These are phyloP conservation scores for Escarpia spicata DNA, from an alignment of 2,888 invertebrate genomes.

Conservation along the genomic window DNA sequence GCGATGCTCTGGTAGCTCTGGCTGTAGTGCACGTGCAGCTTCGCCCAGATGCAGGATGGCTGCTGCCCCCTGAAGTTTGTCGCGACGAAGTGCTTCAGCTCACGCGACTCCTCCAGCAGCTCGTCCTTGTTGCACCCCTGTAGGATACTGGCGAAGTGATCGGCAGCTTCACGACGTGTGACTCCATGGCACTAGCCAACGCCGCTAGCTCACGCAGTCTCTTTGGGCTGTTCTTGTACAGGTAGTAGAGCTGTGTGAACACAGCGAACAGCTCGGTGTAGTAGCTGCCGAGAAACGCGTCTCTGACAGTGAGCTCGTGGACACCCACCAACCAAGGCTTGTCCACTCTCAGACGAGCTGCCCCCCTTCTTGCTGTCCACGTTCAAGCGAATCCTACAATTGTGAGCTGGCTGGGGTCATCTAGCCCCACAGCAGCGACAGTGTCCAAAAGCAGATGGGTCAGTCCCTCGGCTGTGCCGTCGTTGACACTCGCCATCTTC, in stretches of 20 bases:
- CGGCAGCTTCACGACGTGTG: no score
- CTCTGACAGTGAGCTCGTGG: not conserved
- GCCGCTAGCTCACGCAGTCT: not conserved
- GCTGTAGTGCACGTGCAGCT: not conserved
- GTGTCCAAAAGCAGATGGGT: not conserved
- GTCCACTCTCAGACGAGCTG: not conserved
- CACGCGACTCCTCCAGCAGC: not conserved
- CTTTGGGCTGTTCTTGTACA: not conserved
- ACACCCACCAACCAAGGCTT: not conserved
- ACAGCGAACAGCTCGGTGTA: not conserved
- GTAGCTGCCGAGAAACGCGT: not conserved
- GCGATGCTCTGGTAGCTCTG: not conserved
- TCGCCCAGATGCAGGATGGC: not conserved
- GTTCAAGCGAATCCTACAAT: no score
- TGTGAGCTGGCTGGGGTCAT: not conserved
- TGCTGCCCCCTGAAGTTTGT: not conserved
- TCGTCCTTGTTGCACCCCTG: no score
- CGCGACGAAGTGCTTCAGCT: not conserved
- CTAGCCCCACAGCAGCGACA: not conserved
- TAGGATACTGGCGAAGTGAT: no score
- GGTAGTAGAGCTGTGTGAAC: not conserved
- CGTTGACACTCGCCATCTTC: not conserved
- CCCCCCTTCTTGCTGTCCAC: not conserved
- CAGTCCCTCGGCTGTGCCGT: not conserved
- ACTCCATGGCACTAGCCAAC: not conserved